Evolutionary conservation across 2,888 invertebrate genomes (phyloP).

Genomic region (Tribolium freemani): DNA sequence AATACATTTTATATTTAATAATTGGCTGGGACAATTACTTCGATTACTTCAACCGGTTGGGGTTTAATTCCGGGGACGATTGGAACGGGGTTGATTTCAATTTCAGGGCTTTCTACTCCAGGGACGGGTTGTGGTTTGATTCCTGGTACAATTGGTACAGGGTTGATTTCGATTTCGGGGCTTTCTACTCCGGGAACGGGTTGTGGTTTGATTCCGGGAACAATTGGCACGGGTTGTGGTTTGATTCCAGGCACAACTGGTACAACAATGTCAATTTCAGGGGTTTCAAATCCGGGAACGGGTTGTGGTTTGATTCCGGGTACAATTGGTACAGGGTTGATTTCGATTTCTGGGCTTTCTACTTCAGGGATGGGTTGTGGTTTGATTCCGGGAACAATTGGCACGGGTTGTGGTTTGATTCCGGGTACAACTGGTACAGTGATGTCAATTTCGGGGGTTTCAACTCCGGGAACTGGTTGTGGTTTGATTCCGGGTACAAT

Average conservation of each 20-base stretch:
- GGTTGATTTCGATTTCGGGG: too few species aligned
- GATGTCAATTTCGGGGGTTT: conserved; percentile 5
- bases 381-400: conserved; percentile 14
- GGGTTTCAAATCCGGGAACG: conserved; percentile 12
- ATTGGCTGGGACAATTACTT: not conserved
- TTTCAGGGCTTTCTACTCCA: too few species aligned
- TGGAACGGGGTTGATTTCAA: too few species aligned
- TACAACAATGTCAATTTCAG: not conserved
- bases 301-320: conserved; percentile 24
- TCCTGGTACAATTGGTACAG: too few species aligned
- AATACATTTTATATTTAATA: not conserved
- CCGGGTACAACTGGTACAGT: not conserved
- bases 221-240: conserved; percentile 8
- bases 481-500: conserved; percentile 17
- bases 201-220: conserved; percentile 15
- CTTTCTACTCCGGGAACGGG: too few species aligned
- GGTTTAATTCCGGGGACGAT: not conserved
- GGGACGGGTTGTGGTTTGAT: too few species aligned
- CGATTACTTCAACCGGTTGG: not conserved
- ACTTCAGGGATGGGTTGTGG: conserved; percentile 14
- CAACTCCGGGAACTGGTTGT: conserved; percentile 8
- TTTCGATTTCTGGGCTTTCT: conserved; percentile 7
- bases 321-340: conserved; percentile 9
- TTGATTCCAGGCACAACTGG: conserved; percentile 23
- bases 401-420: conserved; percentile 9